Evolutionary conservation across 2,113 vertebrate species (phyloP).

Genomic region (Megaptera novaeangliae): DNA sequence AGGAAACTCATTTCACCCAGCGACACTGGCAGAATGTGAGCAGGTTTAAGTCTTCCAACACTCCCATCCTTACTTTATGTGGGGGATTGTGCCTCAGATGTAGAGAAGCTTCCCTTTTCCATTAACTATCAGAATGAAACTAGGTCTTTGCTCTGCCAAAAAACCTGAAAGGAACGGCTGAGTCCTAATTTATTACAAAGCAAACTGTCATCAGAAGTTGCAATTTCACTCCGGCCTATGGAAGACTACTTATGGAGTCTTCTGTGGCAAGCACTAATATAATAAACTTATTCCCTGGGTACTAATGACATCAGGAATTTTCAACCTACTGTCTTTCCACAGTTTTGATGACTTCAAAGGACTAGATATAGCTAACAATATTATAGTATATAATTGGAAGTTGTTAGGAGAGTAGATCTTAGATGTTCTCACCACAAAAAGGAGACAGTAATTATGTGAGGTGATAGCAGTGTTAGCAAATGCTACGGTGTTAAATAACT

Average conservation of each 20-base stretch:
- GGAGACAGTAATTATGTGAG: neutral
- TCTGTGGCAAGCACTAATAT: neutral
- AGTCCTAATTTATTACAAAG: neutral
- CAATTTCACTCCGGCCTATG: neutral
- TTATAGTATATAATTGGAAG: neutral
- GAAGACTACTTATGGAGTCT: neutral
- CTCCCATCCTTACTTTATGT: neutral
- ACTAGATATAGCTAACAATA: neutral
- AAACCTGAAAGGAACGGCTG: neutral
- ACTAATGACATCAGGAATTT: neutral
- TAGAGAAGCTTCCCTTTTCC: neutral
- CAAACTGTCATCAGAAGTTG: neutral
- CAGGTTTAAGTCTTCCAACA: neutral
- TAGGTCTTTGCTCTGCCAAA: neutral
- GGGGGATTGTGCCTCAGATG: neutral
- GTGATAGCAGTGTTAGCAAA: neutral
- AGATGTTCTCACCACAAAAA: neutral
- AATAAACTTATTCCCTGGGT: neutral
- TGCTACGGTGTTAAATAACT: neutral
- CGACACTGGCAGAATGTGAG: neutral
- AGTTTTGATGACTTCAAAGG: neutral
- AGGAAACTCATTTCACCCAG: neutral
- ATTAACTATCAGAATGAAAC: neutral
- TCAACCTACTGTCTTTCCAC: neutral
- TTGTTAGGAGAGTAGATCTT: neutral